Conservation (phyloP, 2,113 vertebrate species). For the Junco hyemalis region DNA sequence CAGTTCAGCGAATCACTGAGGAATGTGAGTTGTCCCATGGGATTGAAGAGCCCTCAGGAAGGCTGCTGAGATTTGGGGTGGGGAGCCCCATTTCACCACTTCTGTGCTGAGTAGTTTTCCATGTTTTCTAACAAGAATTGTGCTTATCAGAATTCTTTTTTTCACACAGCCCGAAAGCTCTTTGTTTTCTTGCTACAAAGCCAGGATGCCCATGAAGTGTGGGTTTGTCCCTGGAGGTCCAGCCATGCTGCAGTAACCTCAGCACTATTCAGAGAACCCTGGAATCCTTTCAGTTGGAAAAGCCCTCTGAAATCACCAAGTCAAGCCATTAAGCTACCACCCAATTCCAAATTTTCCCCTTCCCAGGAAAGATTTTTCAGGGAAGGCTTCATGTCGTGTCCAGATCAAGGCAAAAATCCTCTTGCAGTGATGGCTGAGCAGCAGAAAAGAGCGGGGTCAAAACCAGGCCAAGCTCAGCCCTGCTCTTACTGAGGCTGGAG, state of each 20-base stretch:
- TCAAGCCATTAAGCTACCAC: too few relatives aligned
- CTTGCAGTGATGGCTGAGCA: background rate
- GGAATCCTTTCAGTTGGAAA: background rate
- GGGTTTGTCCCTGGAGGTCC: background rate
- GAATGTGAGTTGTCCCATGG: background rate
- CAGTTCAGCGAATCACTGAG: background rate
- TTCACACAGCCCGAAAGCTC: background rate
- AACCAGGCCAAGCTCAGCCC: background rate
- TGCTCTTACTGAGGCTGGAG: background rate
- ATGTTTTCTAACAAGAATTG: background rate
- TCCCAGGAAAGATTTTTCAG: background rate
- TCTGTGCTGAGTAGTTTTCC: background rate
- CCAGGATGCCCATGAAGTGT: background rate
- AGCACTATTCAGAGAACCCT: background rate
- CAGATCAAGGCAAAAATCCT: background rate
- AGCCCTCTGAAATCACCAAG: background rate
- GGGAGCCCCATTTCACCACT: background rate
- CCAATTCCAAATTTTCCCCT: background rate
- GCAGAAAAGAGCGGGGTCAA: accelerated
- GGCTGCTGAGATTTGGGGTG: background rate
- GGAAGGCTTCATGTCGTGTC: background rate
- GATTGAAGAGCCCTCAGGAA: background rate
- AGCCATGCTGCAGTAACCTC: background rate
- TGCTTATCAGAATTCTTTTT: background rate
- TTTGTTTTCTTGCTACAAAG: background rate